These are phyloP conservation scores for Synanthedon tipuliformis DNA, from an alignment of 2,888 invertebrate species.

Conservation along the genomic window DNA sequence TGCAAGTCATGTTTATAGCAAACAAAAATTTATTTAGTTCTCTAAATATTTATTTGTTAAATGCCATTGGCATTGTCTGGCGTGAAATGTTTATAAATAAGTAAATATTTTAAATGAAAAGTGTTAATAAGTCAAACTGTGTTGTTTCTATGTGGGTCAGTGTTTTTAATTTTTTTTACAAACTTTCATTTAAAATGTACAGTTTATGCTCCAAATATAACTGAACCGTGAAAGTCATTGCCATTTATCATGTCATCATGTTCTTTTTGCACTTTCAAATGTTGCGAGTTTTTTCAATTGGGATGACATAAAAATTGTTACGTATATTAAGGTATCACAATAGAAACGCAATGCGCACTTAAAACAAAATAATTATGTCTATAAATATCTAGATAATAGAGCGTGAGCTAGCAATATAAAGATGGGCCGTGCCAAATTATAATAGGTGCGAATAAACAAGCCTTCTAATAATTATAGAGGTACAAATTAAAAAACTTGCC, in stretches of 20 bases:
- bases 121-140: not conserved
- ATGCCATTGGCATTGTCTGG: not conserved
- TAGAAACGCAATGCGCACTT: constrained; percentile 7
- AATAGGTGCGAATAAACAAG: constrained; percentile 7
- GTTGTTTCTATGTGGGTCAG: not conserved
- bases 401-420: constrained; percentile 16
- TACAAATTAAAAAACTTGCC: constrained; percentile 61
- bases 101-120: not conserved
- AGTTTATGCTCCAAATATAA: constrained; percentile 62
- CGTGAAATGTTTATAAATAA: not conserved
- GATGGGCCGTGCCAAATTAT: too few species aligned
- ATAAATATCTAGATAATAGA: constrained; percentile 19
- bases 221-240: constrained; percentile 70
- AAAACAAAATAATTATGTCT: constrained; percentile 15
- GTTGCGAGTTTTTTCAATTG: constrained; percentile 9
- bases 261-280: constrained; percentile 57
- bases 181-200: constrained; percentile 63
- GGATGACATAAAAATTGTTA: constrained; percentile 4
- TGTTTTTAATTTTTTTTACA: constrained; percentile 38
- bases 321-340: constrained; percentile 4
- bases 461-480: constrained; percentile 12
- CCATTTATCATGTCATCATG: constrained; percentile 60
- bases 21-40: too few species aligned
- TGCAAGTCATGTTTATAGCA: too few species aligned
- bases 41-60: too few species aligned